Conservation (phyloP, 2,888 invertebrate genomes). For the Hemithea aestivaria region DNA sequence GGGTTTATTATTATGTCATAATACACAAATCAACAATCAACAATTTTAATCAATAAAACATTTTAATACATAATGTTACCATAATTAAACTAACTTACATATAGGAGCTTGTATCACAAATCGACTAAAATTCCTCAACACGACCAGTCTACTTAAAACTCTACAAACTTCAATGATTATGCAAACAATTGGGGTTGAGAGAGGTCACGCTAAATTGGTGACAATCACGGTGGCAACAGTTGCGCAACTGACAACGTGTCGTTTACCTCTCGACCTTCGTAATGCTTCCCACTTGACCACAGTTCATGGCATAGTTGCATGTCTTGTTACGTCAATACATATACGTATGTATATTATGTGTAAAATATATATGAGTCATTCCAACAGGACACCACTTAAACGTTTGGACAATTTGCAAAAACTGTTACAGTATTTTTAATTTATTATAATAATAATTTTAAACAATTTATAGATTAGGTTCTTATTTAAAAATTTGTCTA, state of each 20-base stretch:
- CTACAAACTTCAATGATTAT: slow-evolving; percentile 22
- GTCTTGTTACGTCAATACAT: slow-evolving; percentile 20
- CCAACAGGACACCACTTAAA: neutral
- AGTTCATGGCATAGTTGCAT: slow-evolving; percentile 23
- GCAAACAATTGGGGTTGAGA: slow-evolving; percentile 26
- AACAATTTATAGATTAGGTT: too few relatives aligned
- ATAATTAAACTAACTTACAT: too few relatives aligned
- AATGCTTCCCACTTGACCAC: slow-evolving; percentile 48
- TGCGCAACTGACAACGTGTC: slow-evolving; percentile 66
- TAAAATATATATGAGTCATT: slow-evolving; percentile 11
- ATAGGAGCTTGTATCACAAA: neutral
- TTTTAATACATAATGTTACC: too few relatives aligned
- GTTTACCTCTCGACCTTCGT: slow-evolving; percentile 63
- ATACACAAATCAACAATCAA: too few relatives aligned
- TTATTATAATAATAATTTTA: too few relatives aligned
- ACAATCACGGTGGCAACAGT: slow-evolving; percentile 34
- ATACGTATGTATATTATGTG: neutral
- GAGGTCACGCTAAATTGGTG: slow-evolving; percentile 45
- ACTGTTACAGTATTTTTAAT: neutral
- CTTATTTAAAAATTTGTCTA: too few relatives aligned
- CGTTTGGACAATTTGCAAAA: neutral
- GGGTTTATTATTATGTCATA: too few relatives aligned
- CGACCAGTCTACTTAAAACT: slow-evolving; percentile 29
- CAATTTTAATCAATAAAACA: too few relatives aligned
- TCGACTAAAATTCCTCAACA: slow-evolving; percentile 6